phyloP scores from a whole-genome alignment of 1,140 invertebrate species.

The Drosophila parvula region DNA sequence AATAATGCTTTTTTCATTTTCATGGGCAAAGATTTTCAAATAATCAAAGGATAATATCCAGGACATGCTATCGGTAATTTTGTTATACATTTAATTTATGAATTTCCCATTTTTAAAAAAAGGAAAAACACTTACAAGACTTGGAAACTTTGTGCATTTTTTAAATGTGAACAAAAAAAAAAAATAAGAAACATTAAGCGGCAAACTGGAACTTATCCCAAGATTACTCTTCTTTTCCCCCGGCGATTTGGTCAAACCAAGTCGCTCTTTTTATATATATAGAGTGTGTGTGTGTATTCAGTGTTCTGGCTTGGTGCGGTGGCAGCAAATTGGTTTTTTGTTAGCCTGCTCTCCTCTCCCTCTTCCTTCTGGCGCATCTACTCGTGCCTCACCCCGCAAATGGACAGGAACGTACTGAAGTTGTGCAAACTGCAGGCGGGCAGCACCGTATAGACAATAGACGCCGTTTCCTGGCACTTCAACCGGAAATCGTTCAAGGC shows the following conservation, averaged over 20 bases:
- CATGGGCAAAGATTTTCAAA: not conserved
- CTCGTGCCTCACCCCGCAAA: conserved; percentile 88
- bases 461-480: conserved; percentile 83
- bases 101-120: conserved; percentile 8
- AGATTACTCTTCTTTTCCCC: conserved; percentile 15
- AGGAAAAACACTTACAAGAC: not conserved
- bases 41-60: conserved; percentile 13
- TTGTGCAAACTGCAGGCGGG: conserved; percentile 91
- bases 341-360: not conserved
- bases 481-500: conserved; percentile 85
- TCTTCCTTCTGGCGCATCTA: conserved; percentile 27
- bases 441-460: conserved; percentile 89
- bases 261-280: not conserved
- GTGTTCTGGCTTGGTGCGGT: conserved; percentile 39
- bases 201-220: conserved; percentile 30
- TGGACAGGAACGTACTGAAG: conserved; percentile 90
- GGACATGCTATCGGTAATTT: not conserved
- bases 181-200: not conserved
- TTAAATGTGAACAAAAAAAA: not conserved
- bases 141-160: conserved; percentile 2
- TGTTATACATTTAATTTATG: not conserved
- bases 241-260: not conserved
- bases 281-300: conserved; percentile 7
- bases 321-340: conserved; percentile 49
- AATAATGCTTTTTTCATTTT: conserved; percentile 1